phyloP scores from a whole-genome alignment of 2,113 vertebrate genomes.

The Probosciger aterrimus region DNA sequence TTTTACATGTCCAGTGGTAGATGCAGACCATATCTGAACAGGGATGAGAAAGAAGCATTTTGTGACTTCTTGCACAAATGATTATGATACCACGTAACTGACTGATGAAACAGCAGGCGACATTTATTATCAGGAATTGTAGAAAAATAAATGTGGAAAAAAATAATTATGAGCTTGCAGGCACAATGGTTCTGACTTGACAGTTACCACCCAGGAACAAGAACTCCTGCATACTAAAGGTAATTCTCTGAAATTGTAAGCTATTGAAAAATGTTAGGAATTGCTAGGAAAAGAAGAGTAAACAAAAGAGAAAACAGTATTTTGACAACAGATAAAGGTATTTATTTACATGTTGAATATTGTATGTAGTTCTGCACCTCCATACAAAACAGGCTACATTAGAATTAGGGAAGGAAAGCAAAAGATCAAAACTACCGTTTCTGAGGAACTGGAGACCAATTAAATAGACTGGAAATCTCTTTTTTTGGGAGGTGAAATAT shows the following conservation, averaged over 20 bases:
- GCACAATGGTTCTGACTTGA: neutral
- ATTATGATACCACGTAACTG: neutral
- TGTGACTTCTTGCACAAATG: neutral
- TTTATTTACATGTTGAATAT: neutral
- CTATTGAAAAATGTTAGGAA: neutral
- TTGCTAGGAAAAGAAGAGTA: neutral
- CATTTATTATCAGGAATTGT: neutral
- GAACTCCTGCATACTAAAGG: neutral
- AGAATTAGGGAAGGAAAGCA: neutral
- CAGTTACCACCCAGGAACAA: neutral
- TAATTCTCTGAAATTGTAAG: neutral
- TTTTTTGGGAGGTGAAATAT: neutral
- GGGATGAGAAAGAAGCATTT: neutral
- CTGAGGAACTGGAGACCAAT: neutral
- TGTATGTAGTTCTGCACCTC: neutral
- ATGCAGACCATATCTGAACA: neutral
- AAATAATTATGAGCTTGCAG: neutral
- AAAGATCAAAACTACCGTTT: neutral
- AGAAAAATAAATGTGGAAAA: neutral
- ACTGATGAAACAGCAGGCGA: neutral
- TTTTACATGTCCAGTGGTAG: neutral
- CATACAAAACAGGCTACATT: neutral
- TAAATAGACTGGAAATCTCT: neutral
- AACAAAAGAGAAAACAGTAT: neutral
- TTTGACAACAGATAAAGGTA: neutral